Evolutionary conservation across 2,888 invertebrate genomes (phyloP).

Genomic region (Carabus problematicus): DNA sequence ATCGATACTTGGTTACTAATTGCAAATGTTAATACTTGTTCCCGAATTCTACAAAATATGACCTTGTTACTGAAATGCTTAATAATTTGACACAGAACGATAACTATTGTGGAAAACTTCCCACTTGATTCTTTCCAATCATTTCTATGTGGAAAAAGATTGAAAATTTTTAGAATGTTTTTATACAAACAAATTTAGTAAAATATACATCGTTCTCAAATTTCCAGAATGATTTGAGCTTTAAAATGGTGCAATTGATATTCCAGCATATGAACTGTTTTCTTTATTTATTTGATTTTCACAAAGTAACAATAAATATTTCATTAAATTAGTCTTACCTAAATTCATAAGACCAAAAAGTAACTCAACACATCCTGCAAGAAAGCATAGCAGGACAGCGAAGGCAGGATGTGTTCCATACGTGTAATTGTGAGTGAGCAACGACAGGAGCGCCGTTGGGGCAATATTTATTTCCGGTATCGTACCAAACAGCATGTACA

Average conservation of each 20-base stretch:
- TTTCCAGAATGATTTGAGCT: no score
- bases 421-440: slow-evolving; percentile 73
- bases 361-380: slow-evolving; percentile 70
- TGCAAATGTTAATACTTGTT: no score
- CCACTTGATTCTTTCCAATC: background rate
- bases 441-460: slow-evolving; percentile 79
- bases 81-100: no score
- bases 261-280: slow-evolving; percentile 7
- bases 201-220: no score
- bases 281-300: slow-evolving; percentile 6
- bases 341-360: slow-evolving; percentile 70
- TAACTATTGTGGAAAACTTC: no score
- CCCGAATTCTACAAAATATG: no score
- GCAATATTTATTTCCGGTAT: slow-evolving; percentile 71
- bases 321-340: slow-evolving; percentile 62
- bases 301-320: background rate
- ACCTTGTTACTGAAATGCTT: no score
- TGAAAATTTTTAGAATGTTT: slow-evolving; percentile 4
- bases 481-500: slow-evolving; percentile 80
- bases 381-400: slow-evolving; percentile 70
- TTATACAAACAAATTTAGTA: background rate
- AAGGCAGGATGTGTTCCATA: slow-evolving; percentile 66
- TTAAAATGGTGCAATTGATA: no score
- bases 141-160: no score
- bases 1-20: no score